These are phyloP conservation scores for Diplolepis rosae DNA, from an alignment of 2,888 invertebrate species.

Conservation along the genomic window DNA sequence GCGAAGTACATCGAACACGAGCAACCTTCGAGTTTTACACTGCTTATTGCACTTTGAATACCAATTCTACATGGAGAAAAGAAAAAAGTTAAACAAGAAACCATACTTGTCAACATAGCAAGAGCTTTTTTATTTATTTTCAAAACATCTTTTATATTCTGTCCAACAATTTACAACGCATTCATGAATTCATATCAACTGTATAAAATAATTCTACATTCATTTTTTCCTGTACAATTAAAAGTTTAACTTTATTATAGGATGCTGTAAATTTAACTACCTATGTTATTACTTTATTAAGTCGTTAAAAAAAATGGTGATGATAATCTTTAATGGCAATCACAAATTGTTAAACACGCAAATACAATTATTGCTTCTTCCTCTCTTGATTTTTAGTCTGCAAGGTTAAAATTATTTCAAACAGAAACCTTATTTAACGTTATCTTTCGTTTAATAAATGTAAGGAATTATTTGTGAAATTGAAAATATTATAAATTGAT, in stretches of 20 bases:
- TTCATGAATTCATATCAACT: background rate
- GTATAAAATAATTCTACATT: conserved; percentile 23
- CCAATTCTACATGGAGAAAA: conserved; percentile 35
- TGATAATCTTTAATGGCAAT: background rate
- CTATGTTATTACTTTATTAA: background rate
- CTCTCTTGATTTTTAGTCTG: background rate
- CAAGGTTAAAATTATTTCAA: background rate
- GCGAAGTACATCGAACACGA: conserved; percentile 52
- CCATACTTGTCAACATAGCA: background rate
- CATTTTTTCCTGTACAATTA: background rate
- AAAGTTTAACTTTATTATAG: background rate
- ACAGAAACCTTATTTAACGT: no score
- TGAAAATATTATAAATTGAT: no score
- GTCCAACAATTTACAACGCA: no score
- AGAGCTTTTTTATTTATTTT: background rate
- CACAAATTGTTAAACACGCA: background rate
- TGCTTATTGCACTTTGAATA: conserved; percentile 56
- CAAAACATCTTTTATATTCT: background rate
- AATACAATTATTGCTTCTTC: background rate
- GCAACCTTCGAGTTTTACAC: conserved; percentile 54
- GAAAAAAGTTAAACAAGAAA: background rate
- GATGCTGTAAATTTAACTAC: background rate
- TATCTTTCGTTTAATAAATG: no score
- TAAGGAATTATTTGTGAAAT: no score
- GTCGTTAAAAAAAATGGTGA: conserved; percentile 1